Evolutionary conservation across 2,797 vertebrate genomes (phyloP).

Genomic region (Gambusia yucatana): DNA sequence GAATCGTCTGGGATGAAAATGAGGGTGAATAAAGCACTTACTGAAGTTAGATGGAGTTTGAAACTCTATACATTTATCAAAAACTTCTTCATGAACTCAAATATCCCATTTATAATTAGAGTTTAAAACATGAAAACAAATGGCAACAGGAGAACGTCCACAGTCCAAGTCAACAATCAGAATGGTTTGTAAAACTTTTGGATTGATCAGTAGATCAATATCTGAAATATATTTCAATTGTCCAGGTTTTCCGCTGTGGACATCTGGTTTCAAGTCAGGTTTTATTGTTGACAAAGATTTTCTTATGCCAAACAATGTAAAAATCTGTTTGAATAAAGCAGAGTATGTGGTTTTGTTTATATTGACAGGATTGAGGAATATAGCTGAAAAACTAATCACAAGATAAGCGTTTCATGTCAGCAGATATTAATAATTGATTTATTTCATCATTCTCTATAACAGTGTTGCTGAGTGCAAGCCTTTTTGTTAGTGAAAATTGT

Average conservation of each 20-base stretch:
- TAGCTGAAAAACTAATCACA: too few species aligned
- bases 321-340: neutral
- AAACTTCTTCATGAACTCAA: neutral
- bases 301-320: neutral
- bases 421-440: neutral
- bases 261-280: neutral
- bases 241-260: neutral
- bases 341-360: neutral
- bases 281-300: neutral
- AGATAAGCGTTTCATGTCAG: too few species aligned
- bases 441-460: neutral
- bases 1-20: constrained; percentile 13
- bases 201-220: neutral
- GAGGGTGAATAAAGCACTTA: neutral
- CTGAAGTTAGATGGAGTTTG: neutral
- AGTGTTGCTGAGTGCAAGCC: neutral
- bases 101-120: neutral
- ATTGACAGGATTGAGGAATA: neutral
- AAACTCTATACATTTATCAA: neutral
- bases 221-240: neutral
- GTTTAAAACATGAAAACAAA: neutral
- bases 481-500: neutral
- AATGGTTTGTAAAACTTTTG: neutral
- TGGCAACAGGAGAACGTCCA: neutral
- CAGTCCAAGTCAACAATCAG: neutral